These are phyloP conservation scores for Pomacea maculata DNA, from an alignment of 1,140 invertebrate genomes.

Conservation along the genomic window DNA sequence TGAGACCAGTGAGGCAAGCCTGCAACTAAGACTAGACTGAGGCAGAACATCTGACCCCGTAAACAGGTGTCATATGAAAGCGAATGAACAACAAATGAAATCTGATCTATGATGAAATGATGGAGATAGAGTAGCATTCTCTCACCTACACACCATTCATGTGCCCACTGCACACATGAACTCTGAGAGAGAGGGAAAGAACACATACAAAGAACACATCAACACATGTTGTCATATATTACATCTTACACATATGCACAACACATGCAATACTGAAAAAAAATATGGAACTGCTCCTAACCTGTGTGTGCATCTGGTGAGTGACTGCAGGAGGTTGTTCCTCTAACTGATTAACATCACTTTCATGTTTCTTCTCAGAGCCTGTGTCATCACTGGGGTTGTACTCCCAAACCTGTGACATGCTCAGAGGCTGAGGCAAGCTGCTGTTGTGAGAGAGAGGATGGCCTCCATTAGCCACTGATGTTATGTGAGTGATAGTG, in stretches of 20 bases:
- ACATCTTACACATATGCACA: too few relatives aligned
- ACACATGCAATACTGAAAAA: background rate
- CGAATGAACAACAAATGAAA: too few relatives aligned
- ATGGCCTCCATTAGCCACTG: too few relatives aligned
- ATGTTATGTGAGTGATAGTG: too few relatives aligned
- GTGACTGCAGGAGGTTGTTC: background rate
- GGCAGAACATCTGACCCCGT: too few relatives aligned
- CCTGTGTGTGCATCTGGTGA: background rate
- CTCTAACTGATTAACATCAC: background rate
- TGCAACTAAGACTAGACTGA: too few relatives aligned
- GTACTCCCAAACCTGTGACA: constrained; percentile 20
- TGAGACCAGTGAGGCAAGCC: too few relatives aligned
- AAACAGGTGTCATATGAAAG: too few relatives aligned
- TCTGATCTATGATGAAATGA: too few relatives aligned
- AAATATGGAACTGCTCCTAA: background rate
- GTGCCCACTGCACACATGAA: background rate
- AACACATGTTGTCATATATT: too few relatives aligned
- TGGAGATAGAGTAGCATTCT: background rate
- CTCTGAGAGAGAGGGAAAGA: background rate
- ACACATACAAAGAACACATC: background rate
- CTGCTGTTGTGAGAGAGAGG: too few relatives aligned
- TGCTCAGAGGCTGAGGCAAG: constrained; percentile 5
- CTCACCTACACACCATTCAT: background rate
- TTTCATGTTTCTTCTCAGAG: background rate
- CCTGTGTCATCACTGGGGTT: constrained; percentile 2